Percentiles rank a stretch among this genome's conserved stretches.
These are phyloP conservation scores for Athalia circularis DNA, from an alignment of 2,888 invertebrate species.

Conservation along the genomic window DNA sequence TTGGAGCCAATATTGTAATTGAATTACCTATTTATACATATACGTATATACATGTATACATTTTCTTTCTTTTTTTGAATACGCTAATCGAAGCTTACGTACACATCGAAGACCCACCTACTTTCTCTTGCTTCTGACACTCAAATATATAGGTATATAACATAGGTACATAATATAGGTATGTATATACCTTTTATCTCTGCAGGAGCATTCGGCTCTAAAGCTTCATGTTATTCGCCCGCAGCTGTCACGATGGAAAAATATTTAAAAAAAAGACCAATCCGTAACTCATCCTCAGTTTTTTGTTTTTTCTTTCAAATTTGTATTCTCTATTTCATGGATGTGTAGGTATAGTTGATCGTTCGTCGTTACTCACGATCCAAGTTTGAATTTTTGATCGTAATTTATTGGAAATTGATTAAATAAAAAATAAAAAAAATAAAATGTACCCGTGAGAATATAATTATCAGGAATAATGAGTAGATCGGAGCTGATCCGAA, in stretches of 20 bases:
- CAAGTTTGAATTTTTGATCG: background rate
- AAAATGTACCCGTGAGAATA: background rate
- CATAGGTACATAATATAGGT: background rate
- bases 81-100: background rate
- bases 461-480: background rate
- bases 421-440: too few species aligned
- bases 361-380: background rate
- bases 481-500: too few species aligned
- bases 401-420: too few species aligned
- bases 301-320: background rate
- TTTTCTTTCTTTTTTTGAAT: background rate
- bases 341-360: too few species aligned
- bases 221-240: constrained; percentile 1
- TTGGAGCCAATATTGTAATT: too few species aligned
- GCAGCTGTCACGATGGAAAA: background rate
- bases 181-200: constrained; percentile 26
- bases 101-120: background rate
- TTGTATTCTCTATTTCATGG: background rate
- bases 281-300: background rate
- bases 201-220: background rate
- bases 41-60: too few species aligned
- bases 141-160: background rate
- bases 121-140: constrained; percentile 8
- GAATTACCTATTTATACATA: too few species aligned
- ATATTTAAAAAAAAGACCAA: background rate